Conservation (phyloP, 92 coral and sea anemone genomes). For the Epizoanthus ramosus region DNA sequence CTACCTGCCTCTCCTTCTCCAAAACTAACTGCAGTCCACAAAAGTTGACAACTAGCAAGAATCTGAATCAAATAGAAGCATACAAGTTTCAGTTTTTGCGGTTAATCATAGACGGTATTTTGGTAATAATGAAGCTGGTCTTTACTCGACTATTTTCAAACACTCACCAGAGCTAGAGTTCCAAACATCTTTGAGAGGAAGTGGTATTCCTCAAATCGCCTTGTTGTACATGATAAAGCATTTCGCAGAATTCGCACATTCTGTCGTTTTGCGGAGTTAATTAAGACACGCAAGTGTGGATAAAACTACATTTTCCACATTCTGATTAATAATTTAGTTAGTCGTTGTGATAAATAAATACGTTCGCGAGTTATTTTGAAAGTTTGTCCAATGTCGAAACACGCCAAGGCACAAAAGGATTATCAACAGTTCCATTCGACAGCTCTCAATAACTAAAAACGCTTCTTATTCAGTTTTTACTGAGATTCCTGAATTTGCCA, state of each 20-base stretch:
- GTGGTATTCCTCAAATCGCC: background rate
- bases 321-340: background rate
- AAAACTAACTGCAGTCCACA: slow-evolving; percentile 5
- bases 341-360: background rate
- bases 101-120: background rate
- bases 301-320: background rate
- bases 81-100: background rate
- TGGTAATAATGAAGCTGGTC: background rate
- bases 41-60: slow-evolving; percentile 4
- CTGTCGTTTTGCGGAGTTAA: background rate
- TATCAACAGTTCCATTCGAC: background rate
- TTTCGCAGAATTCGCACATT: background rate
- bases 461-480: background rate
- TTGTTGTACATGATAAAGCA: background rate
- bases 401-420: background rate
- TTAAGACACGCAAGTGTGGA: background rate
- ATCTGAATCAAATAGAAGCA: background rate
- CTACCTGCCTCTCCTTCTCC: background rate
- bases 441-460: background rate
- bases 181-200: slow-evolving; percentile 21
- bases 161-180: slow-evolving; percentile 3
- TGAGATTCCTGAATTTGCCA: too few species aligned
- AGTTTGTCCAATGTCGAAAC: slow-evolving; percentile 6
- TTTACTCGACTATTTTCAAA: background rate
- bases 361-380: background rate